Base-by-base conservation (phyloP, 2,888 invertebrate species). In the Apamea crenata region DNA sequence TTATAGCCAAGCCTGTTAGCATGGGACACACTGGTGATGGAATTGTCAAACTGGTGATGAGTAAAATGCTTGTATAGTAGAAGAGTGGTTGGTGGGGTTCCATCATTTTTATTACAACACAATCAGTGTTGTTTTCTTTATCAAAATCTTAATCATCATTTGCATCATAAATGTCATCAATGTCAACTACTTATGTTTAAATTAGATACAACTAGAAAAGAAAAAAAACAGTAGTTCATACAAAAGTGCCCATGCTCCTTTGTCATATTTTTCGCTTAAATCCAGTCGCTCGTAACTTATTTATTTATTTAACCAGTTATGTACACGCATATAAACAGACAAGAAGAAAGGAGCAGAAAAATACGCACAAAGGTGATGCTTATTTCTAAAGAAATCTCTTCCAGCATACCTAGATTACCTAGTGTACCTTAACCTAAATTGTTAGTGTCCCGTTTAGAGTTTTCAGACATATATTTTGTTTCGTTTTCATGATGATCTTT, bases 1-100 rank as follows among this genome's bases (percentile, higher is more conserved):
- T 95, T 95, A 94, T 94, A 92, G 94, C 92, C 93, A 90, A 89
- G 92, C 90, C 90, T 92, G 92, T 92, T 92, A 92, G 87, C 84
- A 18, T 81, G 86, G 40, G 90, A 89, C 90, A 87, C 80, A 90
- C 89, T 73, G 86, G 36, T 87, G 81, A 76, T 56, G 88, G 88
- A 88, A 91, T 90, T 93, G 88, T 94, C 91, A 78, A 92, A 74
- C 87, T 63, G n/a, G n/a, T 59, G 29, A 25, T 56, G 4, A 12
- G 8, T 59, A 21, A 8, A 25, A 21, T 5, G 4, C 12, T 53
- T 61, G 12, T 6, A 59, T 44, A 29, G 12, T 40, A 21, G 47
- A 56, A 50, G 32, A 73, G 12, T 14, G 21, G 2, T 40, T 71
- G 18, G 12, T 59, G 12, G 25, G 25, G 44, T 74, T 53, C 8